Percentiles rank a stretch among this genome's conserved stretches.
These are phyloP conservation scores for Lepus timidus DNA, from an alignment of 2,113 vertebrate genomes.

Conservation along the genomic window DNA sequence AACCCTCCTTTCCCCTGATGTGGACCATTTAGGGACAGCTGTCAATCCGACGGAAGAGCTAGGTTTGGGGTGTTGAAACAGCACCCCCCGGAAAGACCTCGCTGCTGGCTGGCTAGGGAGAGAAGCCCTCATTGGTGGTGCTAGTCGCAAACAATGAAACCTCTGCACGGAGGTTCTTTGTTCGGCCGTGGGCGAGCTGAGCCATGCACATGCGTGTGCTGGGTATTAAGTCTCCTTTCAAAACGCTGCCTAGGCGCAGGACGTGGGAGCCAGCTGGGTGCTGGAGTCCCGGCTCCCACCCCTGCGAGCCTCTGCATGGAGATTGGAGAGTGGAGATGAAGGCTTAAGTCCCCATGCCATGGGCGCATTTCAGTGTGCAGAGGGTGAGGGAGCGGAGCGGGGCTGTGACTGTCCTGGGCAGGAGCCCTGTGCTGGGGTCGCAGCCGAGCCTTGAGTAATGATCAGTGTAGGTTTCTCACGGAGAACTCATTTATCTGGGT, in stretches of 20 bases:
- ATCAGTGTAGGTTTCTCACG: constrained; percentile 80
- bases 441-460: constrained; percentile 79
- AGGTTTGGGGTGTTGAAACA: neutral
- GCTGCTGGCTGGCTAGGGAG: accelerated
- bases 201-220: constrained; percentile 71
- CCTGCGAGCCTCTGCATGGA: neutral
- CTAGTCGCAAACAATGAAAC: constrained; percentile 82
- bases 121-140: constrained; percentile 24
- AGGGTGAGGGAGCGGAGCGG: neutral
- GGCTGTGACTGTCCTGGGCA: constrained; percentile 44
- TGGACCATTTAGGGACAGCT: neutral
- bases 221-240: constrained; percentile 73
- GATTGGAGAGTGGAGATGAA: neutral
- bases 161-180: constrained; percentile 81
- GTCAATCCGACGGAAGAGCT: neutral
- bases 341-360: neutral
- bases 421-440: constrained; percentile 44
- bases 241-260: constrained; percentile 47
- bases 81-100: neutral
- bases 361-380: neutral
- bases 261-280: neutral
- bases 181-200: constrained; percentile 77
- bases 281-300: constrained; percentile 39
- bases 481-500: constrained; percentile 88
- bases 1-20: too few relatives aligned